phyloP scores from a whole-genome alignment of 2,888 invertebrate species.

The Cataglyphis cursor region DNA sequence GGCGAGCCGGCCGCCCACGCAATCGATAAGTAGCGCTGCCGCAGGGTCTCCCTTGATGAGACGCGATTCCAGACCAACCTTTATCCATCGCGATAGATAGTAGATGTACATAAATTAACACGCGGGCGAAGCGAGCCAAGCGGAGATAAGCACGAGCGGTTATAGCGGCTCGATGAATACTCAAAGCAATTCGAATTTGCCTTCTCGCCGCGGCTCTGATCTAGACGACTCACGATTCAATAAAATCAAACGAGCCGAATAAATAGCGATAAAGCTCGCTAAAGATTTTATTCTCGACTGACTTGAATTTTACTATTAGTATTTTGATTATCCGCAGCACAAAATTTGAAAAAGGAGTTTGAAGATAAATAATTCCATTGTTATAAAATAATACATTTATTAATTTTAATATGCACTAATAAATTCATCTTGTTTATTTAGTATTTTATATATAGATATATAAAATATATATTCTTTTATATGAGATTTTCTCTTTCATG shows the following conservation, averaged over 20 bases:
- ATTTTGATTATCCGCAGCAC: background rate
- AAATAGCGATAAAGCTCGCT: constrained; percentile 64
- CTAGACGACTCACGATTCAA: constrained; percentile 59
- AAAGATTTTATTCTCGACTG: constrained; percentile 28
- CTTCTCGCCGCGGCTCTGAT: constrained; percentile 5
- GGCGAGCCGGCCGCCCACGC: constrained; percentile 71
- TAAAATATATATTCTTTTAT: too few species aligned
- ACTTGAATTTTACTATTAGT: constrained; percentile 1
- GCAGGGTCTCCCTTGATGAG: constrained; percentile 63
- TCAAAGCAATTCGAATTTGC: constrained; percentile 54
- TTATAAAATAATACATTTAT: background rate
- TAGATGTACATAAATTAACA: constrained; percentile 73
- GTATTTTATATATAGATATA: background rate
- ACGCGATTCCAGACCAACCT: constrained; percentile 60
- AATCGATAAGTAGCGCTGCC: constrained; percentile 65
- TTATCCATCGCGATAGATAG: constrained; percentile 73
- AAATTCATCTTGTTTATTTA: background rate
- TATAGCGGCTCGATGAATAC: constrained; percentile 64
- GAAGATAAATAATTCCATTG: background rate
- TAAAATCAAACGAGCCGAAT: constrained; percentile 72
- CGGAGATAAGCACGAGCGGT: constrained; percentile 62
- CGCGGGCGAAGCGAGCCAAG: constrained; percentile 30
- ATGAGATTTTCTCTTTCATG: too few species aligned
- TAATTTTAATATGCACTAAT: background rate
- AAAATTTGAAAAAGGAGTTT: background rate